phyloP scores from a whole-genome alignment of 2,888 invertebrate species.

The Temnothorax ravouxi region DNA sequence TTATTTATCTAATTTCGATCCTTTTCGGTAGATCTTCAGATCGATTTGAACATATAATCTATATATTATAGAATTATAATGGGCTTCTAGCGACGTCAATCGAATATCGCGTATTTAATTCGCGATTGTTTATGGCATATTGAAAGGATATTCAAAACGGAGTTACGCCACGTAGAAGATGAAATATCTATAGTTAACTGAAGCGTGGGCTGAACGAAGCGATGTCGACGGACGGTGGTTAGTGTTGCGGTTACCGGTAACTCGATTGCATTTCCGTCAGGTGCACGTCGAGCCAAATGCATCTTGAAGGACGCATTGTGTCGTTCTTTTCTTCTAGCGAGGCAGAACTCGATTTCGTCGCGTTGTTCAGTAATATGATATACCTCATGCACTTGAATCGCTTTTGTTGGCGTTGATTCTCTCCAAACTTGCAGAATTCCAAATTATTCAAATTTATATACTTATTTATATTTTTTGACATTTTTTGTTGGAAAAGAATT shows the following conservation, averaged over 20 bases:
- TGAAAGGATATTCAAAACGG: not conserved
- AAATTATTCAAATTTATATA: not conserved
- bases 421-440: not conserved
- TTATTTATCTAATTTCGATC: not conserved
- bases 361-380: conserved; percentile 1
- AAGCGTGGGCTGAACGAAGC: conserved; percentile 46
- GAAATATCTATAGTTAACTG: conserved; percentile 65
- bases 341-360: conserved; percentile 12
- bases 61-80: not conserved
- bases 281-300: conserved; percentile 19
- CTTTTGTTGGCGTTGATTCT: not conserved
- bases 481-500: not conserved
- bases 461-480: not conserved
- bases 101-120: not conserved
- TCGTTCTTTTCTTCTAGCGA: not conserved
- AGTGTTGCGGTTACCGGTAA: conserved; percentile 56
- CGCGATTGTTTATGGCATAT: not conserved
- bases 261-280: conserved; percentile 60
- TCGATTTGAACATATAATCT: not conserved
- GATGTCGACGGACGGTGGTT: conserved; percentile 8
- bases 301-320: conserved; percentile 16
- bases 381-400: not conserved
- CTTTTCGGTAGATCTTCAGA: not conserved
- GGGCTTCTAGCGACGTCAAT: not conserved
- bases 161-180: not conserved